A percentile compares a stretch with the other conserved stretches of the same genome.
Evolutionary conservation across 2,113 vertebrate species (phyloP).

Genomic region (Rhabdomys dilectus): DNA sequence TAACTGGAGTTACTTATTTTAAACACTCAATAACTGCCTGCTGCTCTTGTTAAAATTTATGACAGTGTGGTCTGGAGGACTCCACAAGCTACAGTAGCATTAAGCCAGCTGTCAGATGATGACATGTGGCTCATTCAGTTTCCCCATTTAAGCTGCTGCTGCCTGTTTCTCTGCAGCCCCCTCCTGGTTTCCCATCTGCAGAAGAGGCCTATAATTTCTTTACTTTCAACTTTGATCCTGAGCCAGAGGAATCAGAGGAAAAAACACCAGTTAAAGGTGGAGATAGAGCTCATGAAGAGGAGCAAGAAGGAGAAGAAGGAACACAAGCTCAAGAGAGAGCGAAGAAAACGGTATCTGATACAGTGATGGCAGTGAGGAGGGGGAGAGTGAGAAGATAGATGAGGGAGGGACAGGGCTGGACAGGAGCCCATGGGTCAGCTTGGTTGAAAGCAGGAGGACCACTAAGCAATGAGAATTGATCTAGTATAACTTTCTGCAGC

Average conservation of each 20-base stretch:
- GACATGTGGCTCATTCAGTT: neutral
- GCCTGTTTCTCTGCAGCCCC: conserved; percentile 76
- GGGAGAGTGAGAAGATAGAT: too few relatives aligned
- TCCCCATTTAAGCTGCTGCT: neutral
- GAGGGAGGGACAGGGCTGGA: neutral
- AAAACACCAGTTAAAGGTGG: conserved; percentile 65
- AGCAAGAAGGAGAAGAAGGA: conserved; percentile 80
- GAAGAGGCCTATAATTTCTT: conserved; percentile 97
- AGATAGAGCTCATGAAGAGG: conserved; percentile 70
- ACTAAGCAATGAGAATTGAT: neutral
- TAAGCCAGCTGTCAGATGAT: neutral
- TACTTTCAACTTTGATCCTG: conserved; percentile 93
- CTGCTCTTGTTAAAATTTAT: neutral
- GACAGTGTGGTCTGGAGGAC: neutral
- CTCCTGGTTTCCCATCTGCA: conserved; percentile 88
- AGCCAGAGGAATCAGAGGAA: conserved; percentile 81
- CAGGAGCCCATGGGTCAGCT: neutral
- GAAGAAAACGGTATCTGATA: conserved; percentile 73
- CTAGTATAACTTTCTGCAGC: neutral
- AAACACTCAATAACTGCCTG: neutral
- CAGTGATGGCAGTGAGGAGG: rapidly evolving
- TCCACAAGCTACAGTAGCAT: neutral
- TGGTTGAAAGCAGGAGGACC: neutral
- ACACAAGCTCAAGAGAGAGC: conserved; percentile 66
- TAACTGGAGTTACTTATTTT: neutral